Evolutionary conservation across 92 coral and sea anemone genomes (phyloP).

Genomic region (Epizoanthus rinbou): DNA sequence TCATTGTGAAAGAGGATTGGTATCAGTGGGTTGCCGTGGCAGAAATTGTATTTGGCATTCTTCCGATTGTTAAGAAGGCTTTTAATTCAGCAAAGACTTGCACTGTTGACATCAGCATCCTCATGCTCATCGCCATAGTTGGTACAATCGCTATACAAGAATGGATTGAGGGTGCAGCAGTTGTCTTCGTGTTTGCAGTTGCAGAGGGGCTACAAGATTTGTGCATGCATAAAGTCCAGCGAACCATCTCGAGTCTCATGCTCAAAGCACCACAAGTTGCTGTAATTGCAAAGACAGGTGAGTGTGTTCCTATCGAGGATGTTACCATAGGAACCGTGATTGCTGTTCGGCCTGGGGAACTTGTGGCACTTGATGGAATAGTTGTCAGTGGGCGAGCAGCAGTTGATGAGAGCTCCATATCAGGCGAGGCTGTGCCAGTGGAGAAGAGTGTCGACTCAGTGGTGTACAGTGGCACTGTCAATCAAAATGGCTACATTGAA

Average conservation of each 20-base stretch:
- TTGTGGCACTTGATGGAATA: slow-evolving; percentile 93
- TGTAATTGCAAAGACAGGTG: slow-evolving; percentile 86
- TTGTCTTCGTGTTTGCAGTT: slow-evolving; percentile 86
- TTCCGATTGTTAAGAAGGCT: slow-evolving; percentile 78
- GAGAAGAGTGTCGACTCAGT: slow-evolving; percentile 79
- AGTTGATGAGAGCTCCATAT: slow-evolving; percentile 96
- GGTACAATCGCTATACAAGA: slow-evolving; percentile 89
- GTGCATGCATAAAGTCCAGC: slow-evolving; percentile 90
- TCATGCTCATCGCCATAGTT: slow-evolving; percentile 86
- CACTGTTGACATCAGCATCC: slow-evolving; percentile 76
- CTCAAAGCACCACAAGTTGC: slow-evolving; percentile 90
- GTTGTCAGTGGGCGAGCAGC: slow-evolving; percentile 91
- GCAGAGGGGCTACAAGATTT: slow-evolving; percentile 83
- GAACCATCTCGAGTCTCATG: slow-evolving; percentile 94
- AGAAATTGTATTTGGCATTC: slow-evolving; percentile 84
- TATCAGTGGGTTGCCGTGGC: slow-evolving; percentile 88
- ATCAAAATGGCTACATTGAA: slow-evolving; percentile 98
- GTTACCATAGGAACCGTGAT: slow-evolving; percentile 87
- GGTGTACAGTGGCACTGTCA: slow-evolving; percentile 93
- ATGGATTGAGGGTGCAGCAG: slow-evolving; percentile 97
- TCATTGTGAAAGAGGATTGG: slow-evolving; percentile 65
- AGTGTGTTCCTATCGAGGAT: slow-evolving; percentile 76
- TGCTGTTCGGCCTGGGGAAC: slow-evolving; percentile 95
- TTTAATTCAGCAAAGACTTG: slow-evolving; percentile 67
- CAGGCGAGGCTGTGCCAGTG: slow-evolving; percentile 95